Conservation (phyloP, 2,113 vertebrate genomes). For the Elephas maximus region DNA sequence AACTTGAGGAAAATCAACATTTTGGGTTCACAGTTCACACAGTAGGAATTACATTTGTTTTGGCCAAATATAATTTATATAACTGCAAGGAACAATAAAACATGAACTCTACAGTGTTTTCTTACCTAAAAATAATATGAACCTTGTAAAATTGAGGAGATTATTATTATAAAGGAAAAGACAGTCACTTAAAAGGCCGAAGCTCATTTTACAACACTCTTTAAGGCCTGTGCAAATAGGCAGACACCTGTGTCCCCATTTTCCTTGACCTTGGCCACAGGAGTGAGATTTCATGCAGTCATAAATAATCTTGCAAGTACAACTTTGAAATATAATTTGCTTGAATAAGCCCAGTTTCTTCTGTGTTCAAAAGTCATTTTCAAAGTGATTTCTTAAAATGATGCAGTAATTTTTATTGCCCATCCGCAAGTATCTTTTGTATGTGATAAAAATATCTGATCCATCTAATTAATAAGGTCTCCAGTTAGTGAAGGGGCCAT, state of each 20-base stretch:
- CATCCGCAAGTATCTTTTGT: neutral
- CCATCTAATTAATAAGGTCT: neutral
- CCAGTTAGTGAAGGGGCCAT: neutral
- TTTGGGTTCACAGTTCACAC: slow-evolving; percentile 91
- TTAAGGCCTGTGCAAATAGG: slow-evolving; percentile 85
- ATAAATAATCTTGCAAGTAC: slow-evolving; percentile 75
- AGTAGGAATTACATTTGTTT: slow-evolving; percentile 93
- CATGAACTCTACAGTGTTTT: slow-evolving; percentile 93
- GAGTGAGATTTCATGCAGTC: slow-evolving; percentile 46
- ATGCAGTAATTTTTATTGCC: neutral
- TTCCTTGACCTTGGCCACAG: slow-evolving; percentile 63
- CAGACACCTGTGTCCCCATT: slow-evolving; percentile 87
- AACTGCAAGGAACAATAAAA: slow-evolving; percentile 94
- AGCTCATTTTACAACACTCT: slow-evolving; percentile 88
- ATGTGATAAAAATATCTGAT: neutral
- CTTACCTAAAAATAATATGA: slow-evolving; percentile 93
- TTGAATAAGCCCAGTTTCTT: slow-evolving; percentile 52
- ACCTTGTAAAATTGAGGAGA: slow-evolving; percentile 92
- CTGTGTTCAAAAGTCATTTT: slow-evolving; percentile 56
- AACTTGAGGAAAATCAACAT: slow-evolving; percentile 93
- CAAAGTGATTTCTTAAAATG: slow-evolving; percentile 42
- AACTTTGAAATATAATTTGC: slow-evolving; percentile 43
- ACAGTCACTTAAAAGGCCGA: slow-evolving; percentile 90
- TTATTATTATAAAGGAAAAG: slow-evolving; percentile 92
- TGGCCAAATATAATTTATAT: slow-evolving; percentile 94